Conservation (phyloP, 1,140 invertebrate species). For the Agrilus planipennis region DNA sequence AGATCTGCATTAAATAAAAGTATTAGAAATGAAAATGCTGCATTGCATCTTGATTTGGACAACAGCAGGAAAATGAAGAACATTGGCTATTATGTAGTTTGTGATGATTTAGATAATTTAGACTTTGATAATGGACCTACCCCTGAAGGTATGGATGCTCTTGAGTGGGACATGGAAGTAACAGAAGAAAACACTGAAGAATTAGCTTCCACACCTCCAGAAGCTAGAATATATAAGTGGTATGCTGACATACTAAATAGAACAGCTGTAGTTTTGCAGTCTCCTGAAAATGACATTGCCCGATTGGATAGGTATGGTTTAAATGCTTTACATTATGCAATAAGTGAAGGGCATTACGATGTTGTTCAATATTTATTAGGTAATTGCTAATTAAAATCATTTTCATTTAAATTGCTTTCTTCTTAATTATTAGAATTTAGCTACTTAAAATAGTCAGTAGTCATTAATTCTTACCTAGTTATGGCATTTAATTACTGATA, state of each 20-base stretch:
- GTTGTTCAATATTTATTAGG: constrained; percentile 35
- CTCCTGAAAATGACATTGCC: constrained; percentile 27
- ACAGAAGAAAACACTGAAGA: constrained; percentile 23
- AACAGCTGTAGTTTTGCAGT: constrained; percentile 35
- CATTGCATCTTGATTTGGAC: constrained; percentile 18
- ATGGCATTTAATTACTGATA: no score
- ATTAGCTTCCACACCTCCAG: constrained; percentile 10
- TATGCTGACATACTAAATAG: constrained; percentile 44
- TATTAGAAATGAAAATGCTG: constrained; percentile 13
- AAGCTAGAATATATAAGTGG: constrained; percentile 36
- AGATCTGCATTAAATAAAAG: constrained; percentile 18
- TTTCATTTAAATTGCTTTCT: no score
- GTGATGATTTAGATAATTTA: constrained; percentile 25
- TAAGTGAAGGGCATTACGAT: constrained; percentile 39
- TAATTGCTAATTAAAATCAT: no score
- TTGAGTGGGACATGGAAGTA: constrained; percentile 47
- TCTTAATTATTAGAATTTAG: no score
- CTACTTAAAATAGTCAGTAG: no score
- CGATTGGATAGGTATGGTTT: constrained; percentile 40
- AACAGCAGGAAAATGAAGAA: constrained; percentile 19
- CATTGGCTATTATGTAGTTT: constrained; percentile 35
- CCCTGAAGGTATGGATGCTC: constrained; percentile 46
- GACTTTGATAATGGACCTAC: constrained; percentile 39
- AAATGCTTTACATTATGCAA: constrained; percentile 47
- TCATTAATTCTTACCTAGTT: no score